Percentiles rank a stretch among this genome's conserved stretches.
These are phyloP conservation scores for Anguilla pacifica DNA, from an alignment of 2,797 vertebrate genomes.

Conservation along the genomic window DNA sequence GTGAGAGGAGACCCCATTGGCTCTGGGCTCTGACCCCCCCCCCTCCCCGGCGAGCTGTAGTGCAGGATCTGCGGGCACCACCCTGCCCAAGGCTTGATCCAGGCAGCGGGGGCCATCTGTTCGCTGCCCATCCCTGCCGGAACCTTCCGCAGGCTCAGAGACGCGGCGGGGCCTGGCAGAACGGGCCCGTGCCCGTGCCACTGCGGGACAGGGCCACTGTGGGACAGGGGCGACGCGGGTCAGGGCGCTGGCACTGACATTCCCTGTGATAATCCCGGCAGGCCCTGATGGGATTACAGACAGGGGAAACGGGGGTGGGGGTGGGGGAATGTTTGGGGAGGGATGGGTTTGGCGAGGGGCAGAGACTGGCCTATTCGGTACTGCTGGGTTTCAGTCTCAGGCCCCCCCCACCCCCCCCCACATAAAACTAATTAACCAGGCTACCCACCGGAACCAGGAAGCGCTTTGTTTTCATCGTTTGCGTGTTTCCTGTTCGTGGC, in stretches of 20 bases:
- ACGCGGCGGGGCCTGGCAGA: no score
- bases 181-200: background rate
- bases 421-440: no score
- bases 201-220: no score
- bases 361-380: no score
- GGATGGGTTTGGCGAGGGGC: background rate
- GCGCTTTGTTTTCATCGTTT: background rate
- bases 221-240: no score
- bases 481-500: background rate
- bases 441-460: background rate
- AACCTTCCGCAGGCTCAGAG: background rate
- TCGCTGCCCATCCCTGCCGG: slow-evolving; percentile 38
- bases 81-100: slow-evolving; percentile 56
- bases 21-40: slow-evolving; percentile 43
- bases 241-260: background rate
- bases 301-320: background rate
- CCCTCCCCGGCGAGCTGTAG: slow-evolving; percentile 53
- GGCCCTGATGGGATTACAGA: background rate
- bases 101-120: slow-evolving; percentile 62
- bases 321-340: no score
- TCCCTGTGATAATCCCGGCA: slow-evolving; percentile 13
- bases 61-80: slow-evolving; percentile 53
- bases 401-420: background rate
- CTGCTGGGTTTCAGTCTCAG: background rate
- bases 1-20: slow-evolving; percentile 47